phyloP scores from a whole-genome alignment of 1,140 invertebrate species.

The Tetranychus cinnabarinus region DNA sequence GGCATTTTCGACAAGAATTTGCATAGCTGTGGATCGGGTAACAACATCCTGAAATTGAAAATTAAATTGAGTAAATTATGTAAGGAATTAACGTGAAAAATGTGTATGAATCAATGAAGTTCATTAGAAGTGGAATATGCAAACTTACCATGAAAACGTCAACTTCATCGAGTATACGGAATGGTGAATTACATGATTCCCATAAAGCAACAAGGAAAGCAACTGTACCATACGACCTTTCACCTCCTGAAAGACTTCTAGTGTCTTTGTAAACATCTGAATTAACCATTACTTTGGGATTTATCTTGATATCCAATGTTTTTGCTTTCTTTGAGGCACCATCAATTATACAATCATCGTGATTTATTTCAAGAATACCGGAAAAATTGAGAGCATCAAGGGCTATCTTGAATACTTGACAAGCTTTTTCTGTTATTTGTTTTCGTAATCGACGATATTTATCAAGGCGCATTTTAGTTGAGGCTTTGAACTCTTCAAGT shows the following conservation, averaged over 20 bases:
- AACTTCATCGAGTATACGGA: conserved; percentile 90
- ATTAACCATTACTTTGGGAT: conserved; percentile 9
- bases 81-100: neutral
- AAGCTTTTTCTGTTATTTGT: neutral
- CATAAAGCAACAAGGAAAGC: conserved; percentile 80
- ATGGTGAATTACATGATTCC: conserved; percentile 68
- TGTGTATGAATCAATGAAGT: neutral
- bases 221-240: conserved; percentile 79
- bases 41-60: conserved; percentile 21
- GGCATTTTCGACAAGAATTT: conserved; percentile 22
- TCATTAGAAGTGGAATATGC: neutral
- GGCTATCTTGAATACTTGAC: neutral
- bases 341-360: neutral
- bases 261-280: conserved; percentile 9
- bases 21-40: conserved; percentile 21
- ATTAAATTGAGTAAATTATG: neutral
- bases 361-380: neutral
- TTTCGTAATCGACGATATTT: neutral
- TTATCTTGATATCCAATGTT: conserved; percentile 7
- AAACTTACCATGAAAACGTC: conserved; percentile 74
- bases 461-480: neutral
- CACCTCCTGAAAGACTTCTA: conserved; percentile 62
- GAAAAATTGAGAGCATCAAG: neutral
- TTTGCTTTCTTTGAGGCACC: conserved; percentile 4
- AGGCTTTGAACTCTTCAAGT: neutral